A percentile compares a stretch with the other conserved stretches of the same genome.
phyloP scores from a whole-genome alignment of 2,113 vertebrate genomes.

The Onychorhynchus coronatus region DNA sequence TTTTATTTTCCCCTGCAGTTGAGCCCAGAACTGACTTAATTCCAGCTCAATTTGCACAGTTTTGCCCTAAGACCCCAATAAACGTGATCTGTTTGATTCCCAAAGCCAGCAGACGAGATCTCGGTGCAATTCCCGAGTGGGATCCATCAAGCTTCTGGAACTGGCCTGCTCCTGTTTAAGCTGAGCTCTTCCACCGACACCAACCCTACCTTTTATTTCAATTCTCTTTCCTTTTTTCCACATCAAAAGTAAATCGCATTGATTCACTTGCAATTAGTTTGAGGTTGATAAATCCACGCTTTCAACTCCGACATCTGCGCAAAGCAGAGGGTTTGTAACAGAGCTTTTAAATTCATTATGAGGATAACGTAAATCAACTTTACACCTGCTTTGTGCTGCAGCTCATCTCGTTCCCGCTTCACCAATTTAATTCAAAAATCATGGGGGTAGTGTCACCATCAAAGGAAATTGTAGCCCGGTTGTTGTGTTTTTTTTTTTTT shows the following conservation, averaged over 20 bases:
- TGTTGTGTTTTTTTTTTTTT: too few species aligned
- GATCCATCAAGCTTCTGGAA: background rate
- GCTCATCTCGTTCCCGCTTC: background rate
- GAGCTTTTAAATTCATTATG: background rate
- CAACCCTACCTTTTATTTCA: background rate
- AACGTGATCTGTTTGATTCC: background rate
- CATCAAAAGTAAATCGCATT: background rate
- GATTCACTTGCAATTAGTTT: background rate
- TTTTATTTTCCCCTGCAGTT: background rate
- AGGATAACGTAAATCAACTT: background rate
- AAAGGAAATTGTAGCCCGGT: background rate
- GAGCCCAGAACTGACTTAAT: background rate
- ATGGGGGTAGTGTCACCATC: background rate
- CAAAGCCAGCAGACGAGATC: background rate
- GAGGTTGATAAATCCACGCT: background rate
- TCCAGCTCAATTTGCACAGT: background rate
- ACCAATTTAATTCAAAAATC: background rate
- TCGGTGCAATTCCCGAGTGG: rapidly evolving
- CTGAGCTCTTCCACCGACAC: background rate
- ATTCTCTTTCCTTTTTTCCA: background rate
- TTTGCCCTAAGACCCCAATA: too few species aligned
- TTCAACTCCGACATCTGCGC: background rate
- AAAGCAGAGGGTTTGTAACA: background rate
- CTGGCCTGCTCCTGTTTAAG: background rate
- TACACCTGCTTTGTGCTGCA: background rate